Conservation (phyloP, 2,797 vertebrate genomes). For the Ibycter americanus region DNA sequence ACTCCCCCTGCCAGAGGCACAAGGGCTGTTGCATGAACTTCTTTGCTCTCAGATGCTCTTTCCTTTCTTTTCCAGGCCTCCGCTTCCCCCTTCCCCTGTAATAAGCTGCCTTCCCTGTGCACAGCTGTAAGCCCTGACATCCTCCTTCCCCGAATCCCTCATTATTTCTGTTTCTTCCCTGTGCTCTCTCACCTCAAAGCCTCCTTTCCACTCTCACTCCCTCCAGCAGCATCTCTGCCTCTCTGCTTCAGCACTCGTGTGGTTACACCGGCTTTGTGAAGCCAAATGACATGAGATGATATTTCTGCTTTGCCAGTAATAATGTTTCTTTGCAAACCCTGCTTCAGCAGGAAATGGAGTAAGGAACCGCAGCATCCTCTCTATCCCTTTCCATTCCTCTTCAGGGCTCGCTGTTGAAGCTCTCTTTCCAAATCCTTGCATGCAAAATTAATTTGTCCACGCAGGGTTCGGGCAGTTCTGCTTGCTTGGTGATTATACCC, state of each 20-base stretch:
- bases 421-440: neutral
- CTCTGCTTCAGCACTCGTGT: neutral
- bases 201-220: neutral
- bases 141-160: neutral
- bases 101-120: neutral
- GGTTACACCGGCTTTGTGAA: neutral
- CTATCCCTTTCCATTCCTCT: neutral
- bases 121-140: neutral
- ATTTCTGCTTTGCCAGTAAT: neutral
- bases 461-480: neutral
- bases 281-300: conserved; percentile 2
- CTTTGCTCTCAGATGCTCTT: neutral
- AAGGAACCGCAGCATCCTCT: neutral
- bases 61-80: neutral
- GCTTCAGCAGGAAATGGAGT: neutral
- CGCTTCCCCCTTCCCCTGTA: neutral
- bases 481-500: neutral
- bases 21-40: rapidly evolving
- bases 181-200: neutral
- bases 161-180: neutral
- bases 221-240: neutral
- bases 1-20: neutral
- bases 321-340: neutral
- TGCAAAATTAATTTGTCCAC: neutral
- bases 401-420: neutral